Percentiles rank a stretch among this genome's conserved stretches.
Evolutionary conservation across 2,888 invertebrate species (phyloP).

Genomic region (Xanthorhoe designata): DNA sequence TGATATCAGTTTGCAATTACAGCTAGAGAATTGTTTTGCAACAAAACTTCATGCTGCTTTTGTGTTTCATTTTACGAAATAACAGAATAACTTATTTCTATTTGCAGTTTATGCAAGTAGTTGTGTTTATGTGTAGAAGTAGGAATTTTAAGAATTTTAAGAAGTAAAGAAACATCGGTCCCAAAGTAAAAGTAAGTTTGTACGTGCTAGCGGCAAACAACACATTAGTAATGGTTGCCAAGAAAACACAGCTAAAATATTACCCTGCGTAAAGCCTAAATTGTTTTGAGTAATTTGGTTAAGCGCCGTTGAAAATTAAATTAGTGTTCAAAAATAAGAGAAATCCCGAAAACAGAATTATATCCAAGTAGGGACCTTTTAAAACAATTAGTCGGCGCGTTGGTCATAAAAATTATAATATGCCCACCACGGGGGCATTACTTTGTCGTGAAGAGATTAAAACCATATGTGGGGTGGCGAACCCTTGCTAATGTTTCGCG

Average conservation of each 20-base stretch:
- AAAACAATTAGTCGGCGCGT: slow-evolving; percentile 48
- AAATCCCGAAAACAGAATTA: slow-evolving; percentile 33
- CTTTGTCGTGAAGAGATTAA: slow-evolving; percentile 53
- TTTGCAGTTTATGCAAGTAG: background rate
- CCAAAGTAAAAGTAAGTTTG: background rate
- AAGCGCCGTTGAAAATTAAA: slow-evolving; percentile 24
- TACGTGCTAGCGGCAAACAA: too few species aligned
- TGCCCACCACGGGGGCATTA: slow-evolving; percentile 47
- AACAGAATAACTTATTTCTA: background rate
- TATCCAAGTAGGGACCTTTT: slow-evolving; percentile 41
- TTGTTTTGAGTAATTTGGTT: slow-evolving; percentile 10
- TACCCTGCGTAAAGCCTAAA: too few species aligned
- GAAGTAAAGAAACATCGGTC: background rate
- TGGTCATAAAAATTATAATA: slow-evolving; percentile 53
- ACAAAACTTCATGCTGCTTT: background rate
- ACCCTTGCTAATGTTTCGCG: slow-evolving; percentile 53
- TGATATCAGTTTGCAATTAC: slow-evolving; percentile 21
- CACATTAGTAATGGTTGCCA: too few species aligned
- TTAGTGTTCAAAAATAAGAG: slow-evolving; percentile 24
- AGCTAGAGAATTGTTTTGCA: background rate
- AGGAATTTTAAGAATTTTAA: background rate
- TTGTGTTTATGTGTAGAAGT: background rate
- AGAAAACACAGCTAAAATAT: too few species aligned
- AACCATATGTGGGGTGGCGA: slow-evolving; percentile 48
- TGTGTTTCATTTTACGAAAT: slow-evolving; percentile 1